A percentile compares a stretch with the other conserved stretches of the same genome.
phyloP scores from a whole-genome alignment of 2,113 vertebrate genomes.

The Notechis scutatus region DNA sequence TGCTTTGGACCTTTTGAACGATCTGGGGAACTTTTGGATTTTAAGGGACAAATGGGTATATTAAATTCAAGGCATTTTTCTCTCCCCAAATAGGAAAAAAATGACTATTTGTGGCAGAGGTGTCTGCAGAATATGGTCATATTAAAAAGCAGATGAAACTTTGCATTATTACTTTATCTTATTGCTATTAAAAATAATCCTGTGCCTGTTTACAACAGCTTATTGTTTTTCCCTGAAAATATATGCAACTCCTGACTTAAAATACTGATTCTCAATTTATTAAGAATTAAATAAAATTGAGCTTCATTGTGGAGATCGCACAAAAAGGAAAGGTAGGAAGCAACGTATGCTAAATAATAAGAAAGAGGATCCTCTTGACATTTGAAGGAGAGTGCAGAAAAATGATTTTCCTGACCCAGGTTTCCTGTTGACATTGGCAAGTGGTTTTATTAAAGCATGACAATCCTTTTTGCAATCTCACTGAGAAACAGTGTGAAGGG shows the following conservation, averaged over 20 bases:
- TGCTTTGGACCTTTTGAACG: background rate
- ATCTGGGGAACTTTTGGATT: background rate
- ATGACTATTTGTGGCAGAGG: background rate
- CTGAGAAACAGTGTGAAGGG: constrained; percentile 13
- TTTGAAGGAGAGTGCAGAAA: constrained; percentile 4
- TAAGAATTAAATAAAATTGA: background rate
- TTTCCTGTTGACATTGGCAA: background rate
- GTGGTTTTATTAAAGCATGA: background rate
- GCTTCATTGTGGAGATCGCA: background rate
- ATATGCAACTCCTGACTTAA: background rate
- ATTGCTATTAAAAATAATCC: background rate
- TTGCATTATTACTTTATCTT: background rate
- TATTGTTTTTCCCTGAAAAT: background rate
- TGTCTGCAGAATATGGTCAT: background rate
- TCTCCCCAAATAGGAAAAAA: background rate
- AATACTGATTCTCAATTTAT: background rate
- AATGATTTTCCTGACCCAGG: background rate
- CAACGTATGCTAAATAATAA: background rate
- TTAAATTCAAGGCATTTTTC: background rate
- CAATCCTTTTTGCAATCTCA: constrained; percentile 11
- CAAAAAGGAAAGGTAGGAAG: background rate
- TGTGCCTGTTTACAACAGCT: background rate
- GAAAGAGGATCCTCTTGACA: background rate
- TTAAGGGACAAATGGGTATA: background rate
- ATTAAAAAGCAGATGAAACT: background rate